Conservation (phyloP, 1,140 invertebrate genomes). For the Drosophila oshimai region DNA sequence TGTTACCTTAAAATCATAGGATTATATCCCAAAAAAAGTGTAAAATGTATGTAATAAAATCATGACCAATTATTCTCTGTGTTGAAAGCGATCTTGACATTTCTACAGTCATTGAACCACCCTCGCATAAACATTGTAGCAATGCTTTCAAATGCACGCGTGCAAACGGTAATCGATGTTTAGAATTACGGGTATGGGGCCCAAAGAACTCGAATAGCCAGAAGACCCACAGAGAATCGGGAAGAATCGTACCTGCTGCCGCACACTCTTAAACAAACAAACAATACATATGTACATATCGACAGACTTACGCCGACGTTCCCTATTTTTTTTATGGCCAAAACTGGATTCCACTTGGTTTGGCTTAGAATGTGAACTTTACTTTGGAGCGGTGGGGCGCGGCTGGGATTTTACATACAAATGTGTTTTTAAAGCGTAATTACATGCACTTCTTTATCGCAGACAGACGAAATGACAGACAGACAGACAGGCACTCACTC, state of each 20-base stretch:
- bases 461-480: constrained; percentile 1
- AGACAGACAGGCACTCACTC: constrained; percentile 1
- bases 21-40: too few species aligned
- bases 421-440: constrained; percentile 71
- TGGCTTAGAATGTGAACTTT: constrained; percentile 71
- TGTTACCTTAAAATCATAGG: too few species aligned
- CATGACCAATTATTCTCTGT: not conserved
- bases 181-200: constrained; percentile 54
- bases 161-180: constrained; percentile 74
- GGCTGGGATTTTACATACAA: constrained; percentile 58
- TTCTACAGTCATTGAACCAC: not conserved
- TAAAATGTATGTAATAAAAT: too few species aligned
- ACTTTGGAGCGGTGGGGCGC: constrained; percentile 37
- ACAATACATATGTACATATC: constrained; percentile 17
- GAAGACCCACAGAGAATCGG: constrained; percentile 40
- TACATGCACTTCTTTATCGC: constrained; percentile 75
- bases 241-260: constrained; percentile 40
- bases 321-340: constrained; percentile 76
- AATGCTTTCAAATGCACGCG: constrained; percentile 44
- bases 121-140: constrained; percentile 16
- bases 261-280: too few species aligned
- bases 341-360: constrained; percentile 71
- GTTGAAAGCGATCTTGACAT: not conserved
- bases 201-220: constrained; percentile 16
- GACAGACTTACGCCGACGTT: constrained; percentile 42